Evolutionary conservation across 1,140 invertebrate genomes (phyloP).

Genomic region (Copidosoma floridanum): DNA sequence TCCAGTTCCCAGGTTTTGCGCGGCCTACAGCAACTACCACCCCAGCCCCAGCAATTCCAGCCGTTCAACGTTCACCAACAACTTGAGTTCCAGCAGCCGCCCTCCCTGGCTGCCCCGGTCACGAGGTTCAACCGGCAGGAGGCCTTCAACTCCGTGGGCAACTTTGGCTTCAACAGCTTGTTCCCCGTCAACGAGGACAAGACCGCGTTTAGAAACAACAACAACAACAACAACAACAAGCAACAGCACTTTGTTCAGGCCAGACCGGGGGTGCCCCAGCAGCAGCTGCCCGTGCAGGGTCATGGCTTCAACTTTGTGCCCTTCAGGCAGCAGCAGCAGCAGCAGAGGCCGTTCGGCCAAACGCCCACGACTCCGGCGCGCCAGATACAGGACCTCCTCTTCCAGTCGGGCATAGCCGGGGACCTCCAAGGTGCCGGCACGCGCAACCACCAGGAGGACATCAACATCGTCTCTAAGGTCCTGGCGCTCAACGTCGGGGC

Average conservation of each 20-base stretch:
- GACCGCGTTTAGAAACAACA: conserved; percentile 27
- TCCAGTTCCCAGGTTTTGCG: too few relatives aligned
- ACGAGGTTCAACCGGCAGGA: conserved; percentile 58
- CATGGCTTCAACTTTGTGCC: conserved; percentile 22
- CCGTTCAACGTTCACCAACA: conserved; percentile 52
- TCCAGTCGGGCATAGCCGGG: conserved; percentile 61
- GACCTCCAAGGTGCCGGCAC: conserved; percentile 41
- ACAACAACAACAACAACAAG: too few relatives aligned
- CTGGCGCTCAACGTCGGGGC: conserved; percentile 71
- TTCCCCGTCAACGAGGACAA: conserved; percentile 41
- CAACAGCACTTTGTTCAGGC: conserved; percentile 35
- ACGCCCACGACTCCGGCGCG: conserved; percentile 53
- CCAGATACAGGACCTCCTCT: conserved; percentile 65
- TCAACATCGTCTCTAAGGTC: conserved; percentile 78
- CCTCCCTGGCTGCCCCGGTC: conserved; percentile 45
- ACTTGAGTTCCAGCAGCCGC: conserved; percentile 49
- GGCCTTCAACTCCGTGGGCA: conserved; percentile 53
- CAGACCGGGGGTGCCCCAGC: too few relatives aligned
- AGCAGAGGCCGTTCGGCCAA: conserved; percentile 8
- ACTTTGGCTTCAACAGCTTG: conserved; percentile 59
- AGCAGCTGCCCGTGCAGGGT: conserved; percentile 15
- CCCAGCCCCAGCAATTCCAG: conserved; percentile 45
- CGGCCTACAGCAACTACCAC: too few relatives aligned
- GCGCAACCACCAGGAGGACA: conserved; percentile 64
- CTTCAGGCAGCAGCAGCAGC: conserved; percentile 29